phyloP scores from a whole-genome alignment of 2,888 invertebrate genomes.

The Ligdia adustata region DNA sequence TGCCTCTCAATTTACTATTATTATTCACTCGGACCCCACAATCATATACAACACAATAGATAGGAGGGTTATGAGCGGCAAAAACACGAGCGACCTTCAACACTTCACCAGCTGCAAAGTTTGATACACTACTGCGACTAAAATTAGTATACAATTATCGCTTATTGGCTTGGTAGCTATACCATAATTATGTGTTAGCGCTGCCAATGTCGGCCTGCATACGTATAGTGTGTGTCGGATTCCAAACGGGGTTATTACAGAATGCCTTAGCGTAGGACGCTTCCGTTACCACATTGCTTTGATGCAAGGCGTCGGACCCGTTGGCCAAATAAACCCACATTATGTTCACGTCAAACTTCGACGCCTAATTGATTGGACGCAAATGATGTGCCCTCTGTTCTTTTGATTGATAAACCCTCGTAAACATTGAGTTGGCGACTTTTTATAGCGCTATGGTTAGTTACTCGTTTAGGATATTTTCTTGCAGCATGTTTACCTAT shows the following conservation, averaged over 20 bases:
- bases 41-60: constrained; percentile 44
- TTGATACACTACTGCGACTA: constrained; percentile 22
- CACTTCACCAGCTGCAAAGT: constrained; percentile 34
- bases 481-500: no score
- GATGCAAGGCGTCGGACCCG: constrained; percentile 40
- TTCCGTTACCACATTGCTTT: constrained; percentile 50
- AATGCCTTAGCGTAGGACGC: constrained; percentile 55
- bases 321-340: constrained; percentile 46
- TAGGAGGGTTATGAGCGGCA: constrained; percentile 37
- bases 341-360: constrained; percentile 29
- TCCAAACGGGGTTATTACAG: constrained; percentile 48
- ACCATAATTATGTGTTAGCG: constrained; percentile 28
- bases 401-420: constrained; percentile 26
- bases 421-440: constrained; percentile 23
- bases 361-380: constrained; percentile 26
- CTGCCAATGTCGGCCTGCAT: constrained; percentile 40
- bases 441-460: constrained; percentile 23
- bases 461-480: no score
- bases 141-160: constrained; percentile 27
- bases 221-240: constrained; percentile 47
- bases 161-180: constrained; percentile 28
- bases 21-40: constrained; percentile 61
- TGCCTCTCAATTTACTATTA: constrained; percentile 48
- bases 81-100: constrained; percentile 35
- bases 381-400: constrained; percentile 30